Evolutionary conservation across 2,888 invertebrate genomes (phyloP), one percentile per base, ranked within the genome.

Genomic region (Junonia oenone): DNA sequence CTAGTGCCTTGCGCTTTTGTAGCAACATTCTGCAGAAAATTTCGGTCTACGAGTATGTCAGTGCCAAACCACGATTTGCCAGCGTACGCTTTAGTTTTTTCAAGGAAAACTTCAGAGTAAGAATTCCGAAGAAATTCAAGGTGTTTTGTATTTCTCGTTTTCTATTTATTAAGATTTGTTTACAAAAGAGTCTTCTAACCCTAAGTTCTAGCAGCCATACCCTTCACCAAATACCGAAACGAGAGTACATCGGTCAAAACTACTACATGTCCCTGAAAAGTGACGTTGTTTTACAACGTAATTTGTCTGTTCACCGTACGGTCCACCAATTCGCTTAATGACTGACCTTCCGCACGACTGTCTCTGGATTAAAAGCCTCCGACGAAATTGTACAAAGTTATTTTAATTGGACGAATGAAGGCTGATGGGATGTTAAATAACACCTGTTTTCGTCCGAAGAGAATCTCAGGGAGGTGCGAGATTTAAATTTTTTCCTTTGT

Each of bases 271-370:
- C n/a, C n/a, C 31, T 11, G 29, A 33, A n/a, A n/a, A 4, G n/a
- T 17, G 46, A 19, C 40, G 38, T 26, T 13, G 37, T 45, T 48
- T 15, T 11, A 31, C 46, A 14, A 13, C 5, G 43, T 49, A 50
- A 50, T 50, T 51, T 55, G 46, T 55, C 27, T 51, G 50, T 51
- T 46, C 37, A 55, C 50, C 27, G 45, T 35, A 50, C 46, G 55
- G 15, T 14, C 47, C 47, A 51, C 22, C 47, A 19, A 29, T 6
- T 47, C 22, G 33, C 45, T 29, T 54, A 54, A 57, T 46, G 33
- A 38, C 54, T 50, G 53, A 50, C 57, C 49, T 53, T 57, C 53
- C 46, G 46, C 46, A 22, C 40, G 54, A 54, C 46, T 40, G 45
- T 49, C 37, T 50, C 45, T 33, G 17, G 33, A 56, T 57, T 49